A percentile compares a stretch with the other conserved stretches of the same genome.
Conservation (phyloP, 30 jellyfish, hydroid and myxozoan genomes). For the Chrysaora quinquecirrha region DNA sequence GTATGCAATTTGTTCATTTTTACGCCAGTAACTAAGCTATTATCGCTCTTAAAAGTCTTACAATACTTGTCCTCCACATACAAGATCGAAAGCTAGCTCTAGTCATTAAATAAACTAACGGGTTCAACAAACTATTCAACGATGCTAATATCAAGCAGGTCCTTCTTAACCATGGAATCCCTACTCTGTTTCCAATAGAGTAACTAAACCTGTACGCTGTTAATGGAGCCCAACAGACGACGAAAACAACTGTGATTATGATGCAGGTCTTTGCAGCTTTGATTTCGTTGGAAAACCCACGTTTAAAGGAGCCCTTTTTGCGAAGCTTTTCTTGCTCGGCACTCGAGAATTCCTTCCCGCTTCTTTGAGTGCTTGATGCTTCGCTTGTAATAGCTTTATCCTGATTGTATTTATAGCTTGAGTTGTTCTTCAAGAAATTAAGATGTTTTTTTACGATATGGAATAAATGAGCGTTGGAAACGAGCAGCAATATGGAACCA, state of each 20-base stretch:
- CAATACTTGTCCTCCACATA: constrained; percentile 4
- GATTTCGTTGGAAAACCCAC: constrained; percentile 21
- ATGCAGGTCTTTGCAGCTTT: constrained; percentile 51
- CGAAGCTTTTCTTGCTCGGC: too few relatives aligned
- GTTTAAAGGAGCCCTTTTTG: background rate
- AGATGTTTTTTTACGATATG: constrained; percentile 10
- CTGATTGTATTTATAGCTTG: background rate
- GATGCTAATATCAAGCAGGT: constrained; percentile 28
- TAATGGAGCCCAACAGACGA: constrained; percentile 42
- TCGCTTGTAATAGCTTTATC: background rate
- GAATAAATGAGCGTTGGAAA: constrained; percentile 23
- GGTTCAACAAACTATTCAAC: constrained; percentile 42
- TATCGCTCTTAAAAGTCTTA: background rate
- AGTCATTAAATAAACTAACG: constrained; percentile 42
- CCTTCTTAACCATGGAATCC: constrained; percentile 55
- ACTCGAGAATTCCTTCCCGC: background rate
- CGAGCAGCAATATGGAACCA: constrained; percentile 35
- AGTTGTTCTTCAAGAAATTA: background rate
- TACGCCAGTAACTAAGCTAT: too few relatives aligned
- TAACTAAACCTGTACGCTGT: constrained; percentile 38
- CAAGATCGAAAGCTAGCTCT: constrained; percentile 28
- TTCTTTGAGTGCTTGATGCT: background rate
- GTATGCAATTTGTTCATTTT: too few relatives aligned
- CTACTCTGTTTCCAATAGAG: constrained; percentile 27
- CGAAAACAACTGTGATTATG: constrained; percentile 28